Conservation (phyloP, 2,888 invertebrate species). For the Plebejus melissa region DNA sequence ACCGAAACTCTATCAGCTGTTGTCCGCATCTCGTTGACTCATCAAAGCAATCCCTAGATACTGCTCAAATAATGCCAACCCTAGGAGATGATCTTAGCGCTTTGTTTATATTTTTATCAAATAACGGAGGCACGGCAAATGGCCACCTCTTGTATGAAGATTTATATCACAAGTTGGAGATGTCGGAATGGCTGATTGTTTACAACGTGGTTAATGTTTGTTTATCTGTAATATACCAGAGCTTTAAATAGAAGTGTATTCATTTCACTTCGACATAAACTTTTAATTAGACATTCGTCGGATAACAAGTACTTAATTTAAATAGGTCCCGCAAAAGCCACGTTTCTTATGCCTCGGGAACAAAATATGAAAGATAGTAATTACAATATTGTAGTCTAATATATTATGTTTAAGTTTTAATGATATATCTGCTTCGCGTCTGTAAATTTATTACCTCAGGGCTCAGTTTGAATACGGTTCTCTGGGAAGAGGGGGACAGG, state of each 20-base stretch:
- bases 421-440: neutral
- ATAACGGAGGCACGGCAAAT: neutral
- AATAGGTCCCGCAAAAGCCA: too few species aligned
- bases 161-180: neutral
- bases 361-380: too few species aligned
- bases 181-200: neutral
- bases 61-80: neutral
- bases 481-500: neutral
- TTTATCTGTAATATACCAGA: too few species aligned
- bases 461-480: neutral
- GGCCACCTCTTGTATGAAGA: slow-evolving; percentile 14
- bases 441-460: neutral
- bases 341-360: too few species aligned
- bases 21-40: too few species aligned
- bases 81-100: neutral
- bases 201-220: neutral
- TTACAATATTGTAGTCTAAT: neutral
- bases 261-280: too few species aligned
- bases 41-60: neutral
- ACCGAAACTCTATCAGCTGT: too few species aligned
- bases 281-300: too few species aligned
- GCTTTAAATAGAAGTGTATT: too few species aligned
- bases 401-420: neutral
- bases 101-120: slow-evolving; percentile 14
- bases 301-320: too few species aligned